Percentiles rank a stretch among this genome's conserved stretches.
These are phyloP conservation scores for Apodemus speciosus DNA, from an alignment of 2,113 vertebrate genomes.

Conservation along the genomic window DNA sequence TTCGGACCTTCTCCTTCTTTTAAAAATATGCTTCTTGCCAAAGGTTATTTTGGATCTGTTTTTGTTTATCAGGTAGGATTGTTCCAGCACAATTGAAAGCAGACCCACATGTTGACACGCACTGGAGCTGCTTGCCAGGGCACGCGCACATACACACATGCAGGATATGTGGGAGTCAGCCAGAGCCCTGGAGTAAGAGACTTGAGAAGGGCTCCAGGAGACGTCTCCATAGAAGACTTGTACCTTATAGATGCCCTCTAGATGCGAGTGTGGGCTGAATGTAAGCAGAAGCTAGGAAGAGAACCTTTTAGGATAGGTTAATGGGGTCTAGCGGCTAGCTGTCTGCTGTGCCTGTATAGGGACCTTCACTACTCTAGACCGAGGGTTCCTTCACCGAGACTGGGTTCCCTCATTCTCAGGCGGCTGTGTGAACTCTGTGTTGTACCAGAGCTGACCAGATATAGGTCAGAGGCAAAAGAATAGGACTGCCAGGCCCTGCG, in stretches of 20 bases:
- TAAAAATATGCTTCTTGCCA: conserved; percentile 78
- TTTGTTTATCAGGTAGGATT: conserved; percentile 85
- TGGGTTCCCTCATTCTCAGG: not conserved
- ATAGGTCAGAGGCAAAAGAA: not conserved
- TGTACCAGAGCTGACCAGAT: not conserved
- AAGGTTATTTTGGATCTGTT: conserved; percentile 83
- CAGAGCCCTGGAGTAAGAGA: not conserved
- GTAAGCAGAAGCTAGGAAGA: not conserved
- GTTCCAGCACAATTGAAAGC: conserved; percentile 81
- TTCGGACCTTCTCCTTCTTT: conserved; percentile 81
- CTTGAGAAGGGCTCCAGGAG: not conserved
- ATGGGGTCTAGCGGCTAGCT: not conserved
- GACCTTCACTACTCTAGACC: not conserved
- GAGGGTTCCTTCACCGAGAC: not conserved
- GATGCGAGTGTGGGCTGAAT: not conserved
- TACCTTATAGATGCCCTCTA: not conserved
- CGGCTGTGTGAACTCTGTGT: not conserved
- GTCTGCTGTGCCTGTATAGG: not conserved
- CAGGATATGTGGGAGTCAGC: not conserved
- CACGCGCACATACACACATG: not conserved
- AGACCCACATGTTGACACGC: conserved; percentile 73
- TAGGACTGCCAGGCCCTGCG: not conserved
- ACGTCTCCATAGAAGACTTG: not conserved
- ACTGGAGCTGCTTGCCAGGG: conserved; percentile 37
- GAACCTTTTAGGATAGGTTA: not conserved